Conservation (phyloP, 2,888 invertebrate genomes). For the Lycia hirtaria region DNA sequence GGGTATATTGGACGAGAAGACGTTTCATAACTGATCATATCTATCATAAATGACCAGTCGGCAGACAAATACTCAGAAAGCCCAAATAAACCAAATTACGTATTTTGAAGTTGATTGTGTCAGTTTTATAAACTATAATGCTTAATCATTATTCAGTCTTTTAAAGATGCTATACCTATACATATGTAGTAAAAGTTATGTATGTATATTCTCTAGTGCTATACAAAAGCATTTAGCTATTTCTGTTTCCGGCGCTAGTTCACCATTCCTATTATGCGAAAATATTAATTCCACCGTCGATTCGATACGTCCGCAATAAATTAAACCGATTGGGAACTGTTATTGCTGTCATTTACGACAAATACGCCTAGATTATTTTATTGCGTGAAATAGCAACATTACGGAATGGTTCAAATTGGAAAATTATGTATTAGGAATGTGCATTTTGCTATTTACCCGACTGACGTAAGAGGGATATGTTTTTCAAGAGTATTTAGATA, state of each 20-base stretch:
- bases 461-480: too few species aligned
- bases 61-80: too few species aligned
- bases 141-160: too few species aligned
- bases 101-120: too few species aligned
- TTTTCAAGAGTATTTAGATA: too few species aligned
- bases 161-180: neutral
- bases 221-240: neutral
- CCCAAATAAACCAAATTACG: too few species aligned
- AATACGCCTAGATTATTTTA: conserved; percentile 6
- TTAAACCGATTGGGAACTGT: conserved; percentile 11
- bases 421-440: too few species aligned
- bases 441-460: too few species aligned
- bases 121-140: too few species aligned
- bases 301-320: conserved; percentile 16
- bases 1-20: too few species aligned
- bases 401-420: neutral
- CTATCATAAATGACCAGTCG: too few species aligned
- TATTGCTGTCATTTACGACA: conserved; percentile 7
- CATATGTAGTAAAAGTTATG: neutral
- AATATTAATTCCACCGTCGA: conserved; percentile 13
- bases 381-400: neutral
- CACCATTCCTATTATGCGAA: conserved; percentile 15
- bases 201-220: neutral
- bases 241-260: neutral
- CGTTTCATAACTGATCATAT: too few species aligned